Conservation (phyloP, 2,888 invertebrate genomes). For the Cerastis leucographa region DNA sequence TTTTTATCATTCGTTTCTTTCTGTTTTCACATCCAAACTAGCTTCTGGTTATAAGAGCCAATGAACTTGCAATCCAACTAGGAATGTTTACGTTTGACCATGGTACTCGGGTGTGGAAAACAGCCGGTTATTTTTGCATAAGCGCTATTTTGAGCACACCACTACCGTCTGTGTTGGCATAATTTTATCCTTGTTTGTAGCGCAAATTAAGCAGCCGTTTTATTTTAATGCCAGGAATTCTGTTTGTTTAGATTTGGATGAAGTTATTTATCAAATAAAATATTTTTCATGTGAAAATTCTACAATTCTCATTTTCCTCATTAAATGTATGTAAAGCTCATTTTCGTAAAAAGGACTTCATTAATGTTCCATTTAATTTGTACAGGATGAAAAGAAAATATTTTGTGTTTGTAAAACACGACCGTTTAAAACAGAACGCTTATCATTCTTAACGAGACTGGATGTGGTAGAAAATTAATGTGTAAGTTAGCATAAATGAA, state of each 20-base stretch:
- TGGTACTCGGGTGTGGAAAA: slow-evolving; percentile 69
- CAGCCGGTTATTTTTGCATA: slow-evolving; percentile 69
- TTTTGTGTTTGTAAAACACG: not conserved
- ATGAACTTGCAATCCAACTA: slow-evolving; percentile 72
- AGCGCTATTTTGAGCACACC: slow-evolving; percentile 59
- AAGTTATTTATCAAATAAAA: not conserved
- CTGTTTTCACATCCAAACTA: slow-evolving; percentile 22
- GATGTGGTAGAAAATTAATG: not conserved
- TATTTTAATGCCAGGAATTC: not conserved
- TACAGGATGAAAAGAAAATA: not conserved
- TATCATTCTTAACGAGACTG: not conserved
- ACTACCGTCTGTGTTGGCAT: slow-evolving; percentile 42
- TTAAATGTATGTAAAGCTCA: not conserved
- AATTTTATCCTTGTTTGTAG: slow-evolving; percentile 44
- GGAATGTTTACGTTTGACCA: slow-evolving; percentile 71
- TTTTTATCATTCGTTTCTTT: slow-evolving; percentile 11
- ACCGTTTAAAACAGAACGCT: not conserved
- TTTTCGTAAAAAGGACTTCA: not conserved
- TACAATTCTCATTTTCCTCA: not conserved
- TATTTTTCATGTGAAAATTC: not conserved
- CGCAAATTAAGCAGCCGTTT: slow-evolving; percentile 20
- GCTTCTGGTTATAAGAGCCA: slow-evolving; percentile 63
- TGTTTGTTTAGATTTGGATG: not conserved
- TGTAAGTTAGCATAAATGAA: not conserved
- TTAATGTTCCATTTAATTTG: not conserved